phyloP scores from a whole-genome alignment of 2,113 vertebrate species.

The Callithrix jacchus region DNA sequence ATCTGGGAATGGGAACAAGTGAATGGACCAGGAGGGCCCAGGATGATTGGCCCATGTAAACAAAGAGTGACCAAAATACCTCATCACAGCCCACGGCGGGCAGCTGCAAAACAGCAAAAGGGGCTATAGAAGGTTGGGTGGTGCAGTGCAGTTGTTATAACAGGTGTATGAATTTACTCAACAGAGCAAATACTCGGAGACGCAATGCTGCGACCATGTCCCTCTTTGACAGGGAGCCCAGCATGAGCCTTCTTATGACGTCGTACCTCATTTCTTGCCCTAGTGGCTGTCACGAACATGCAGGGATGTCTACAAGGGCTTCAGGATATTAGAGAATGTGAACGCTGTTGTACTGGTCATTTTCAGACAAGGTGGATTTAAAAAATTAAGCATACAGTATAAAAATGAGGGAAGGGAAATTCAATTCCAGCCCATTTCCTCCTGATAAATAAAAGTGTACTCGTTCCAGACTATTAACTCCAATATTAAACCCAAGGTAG shows the following conservation, averaged over 20 bases:
- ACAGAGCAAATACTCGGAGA: accelerated
- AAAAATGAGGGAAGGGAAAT: neutral
- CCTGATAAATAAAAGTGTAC: constrained; percentile 75
- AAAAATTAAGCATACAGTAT: constrained; percentile 57
- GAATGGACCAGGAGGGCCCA: neutral
- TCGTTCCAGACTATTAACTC: constrained; percentile 75
- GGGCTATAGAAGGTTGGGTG: accelerated
- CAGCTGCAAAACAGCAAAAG: too few species aligned
- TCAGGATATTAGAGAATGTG: neutral
- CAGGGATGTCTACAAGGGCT: constrained; percentile 37
- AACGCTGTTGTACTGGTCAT: constrained; percentile 37
- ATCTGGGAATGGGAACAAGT: neutral
- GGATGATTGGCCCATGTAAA: neutral
- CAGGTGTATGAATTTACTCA: too few species aligned
- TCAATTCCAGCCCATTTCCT: constrained; percentile 24
- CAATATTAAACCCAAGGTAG: constrained; percentile 55
- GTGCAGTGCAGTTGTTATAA: neutral
- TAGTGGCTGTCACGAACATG: constrained; percentile 55
- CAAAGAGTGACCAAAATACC: neutral
- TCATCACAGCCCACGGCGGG: accelerated
- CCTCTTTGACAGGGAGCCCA: neutral
- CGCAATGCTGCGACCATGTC: accelerated
- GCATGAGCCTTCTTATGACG: neutral
- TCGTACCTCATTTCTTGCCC: neutral
- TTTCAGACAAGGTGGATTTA: constrained; percentile 70